phyloP scores from a whole-genome alignment of 2,113 vertebrate genomes.

The Platysteira castanea region DNA sequence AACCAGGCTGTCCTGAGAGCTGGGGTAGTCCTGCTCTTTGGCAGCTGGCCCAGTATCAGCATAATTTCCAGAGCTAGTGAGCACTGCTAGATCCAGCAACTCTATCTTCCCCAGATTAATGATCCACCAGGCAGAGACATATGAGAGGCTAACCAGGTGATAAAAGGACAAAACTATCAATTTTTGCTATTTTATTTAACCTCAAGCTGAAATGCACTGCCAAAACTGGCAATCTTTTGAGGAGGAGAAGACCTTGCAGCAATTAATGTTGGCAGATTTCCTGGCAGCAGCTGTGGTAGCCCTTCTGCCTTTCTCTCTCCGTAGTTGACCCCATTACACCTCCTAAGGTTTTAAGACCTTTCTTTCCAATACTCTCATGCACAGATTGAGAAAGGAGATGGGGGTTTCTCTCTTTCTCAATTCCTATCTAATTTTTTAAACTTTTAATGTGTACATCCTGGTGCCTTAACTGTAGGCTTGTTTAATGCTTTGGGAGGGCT shows the following conservation, averaged over 20 bases:
- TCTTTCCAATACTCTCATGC: background rate
- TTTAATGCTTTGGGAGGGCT: background rate
- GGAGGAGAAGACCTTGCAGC: background rate
- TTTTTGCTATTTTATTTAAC: background rate
- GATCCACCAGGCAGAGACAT: background rate
- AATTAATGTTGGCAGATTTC: background rate
- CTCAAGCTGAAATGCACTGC: background rate
- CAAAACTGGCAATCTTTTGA: background rate
- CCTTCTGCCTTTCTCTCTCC: background rate
- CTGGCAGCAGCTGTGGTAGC: background rate
- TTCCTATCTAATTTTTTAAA: background rate
- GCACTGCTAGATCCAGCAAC: background rate
- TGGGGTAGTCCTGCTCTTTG: background rate
- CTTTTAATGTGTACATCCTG: background rate
- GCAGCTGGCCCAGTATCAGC: background rate
- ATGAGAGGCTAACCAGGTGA: background rate
- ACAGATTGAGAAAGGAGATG: background rate
- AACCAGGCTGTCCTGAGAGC: background rate
- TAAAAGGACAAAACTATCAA: background rate
- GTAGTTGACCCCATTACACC: rapidly evolving
- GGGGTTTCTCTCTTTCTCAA: background rate
- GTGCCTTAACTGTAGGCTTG: background rate
- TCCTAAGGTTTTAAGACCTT: background rate
- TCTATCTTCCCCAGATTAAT: background rate
- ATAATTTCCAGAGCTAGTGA: background rate